phyloP scores from a whole-genome alignment of 2,888 invertebrate species.

The Ichneumoninae sp. region DNA sequence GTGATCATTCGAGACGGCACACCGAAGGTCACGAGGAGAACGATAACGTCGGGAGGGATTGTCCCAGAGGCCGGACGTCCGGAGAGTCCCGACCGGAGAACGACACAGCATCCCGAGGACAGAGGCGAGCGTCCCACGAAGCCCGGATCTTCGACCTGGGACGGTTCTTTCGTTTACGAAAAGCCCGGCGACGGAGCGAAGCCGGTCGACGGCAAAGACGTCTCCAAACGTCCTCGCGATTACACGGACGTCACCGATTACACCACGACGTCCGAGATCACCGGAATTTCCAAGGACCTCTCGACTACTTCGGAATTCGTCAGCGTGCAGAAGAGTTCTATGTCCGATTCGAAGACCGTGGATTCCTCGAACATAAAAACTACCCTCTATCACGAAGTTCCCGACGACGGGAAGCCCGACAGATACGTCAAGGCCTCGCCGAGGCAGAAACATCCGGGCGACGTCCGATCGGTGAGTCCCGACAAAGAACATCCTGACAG shows the following conservation, averaged over 20 bases:
- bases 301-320: slow-evolving; percentile 50
- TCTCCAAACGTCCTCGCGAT: slow-evolving; percentile 54
- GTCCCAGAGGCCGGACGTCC: slow-evolving; percentile 42
- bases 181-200: slow-evolving; percentile 56
- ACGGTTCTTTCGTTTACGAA: slow-evolving; percentile 75
- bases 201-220: slow-evolving; percentile 60
- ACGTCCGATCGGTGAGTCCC: slow-evolving; percentile 35
- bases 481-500: slow-evolving; percentile 65
- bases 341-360: slow-evolving; percentile 46
- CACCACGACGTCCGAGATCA: not conserved
- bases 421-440: slow-evolving; percentile 68
- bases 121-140: slow-evolving; percentile 66
- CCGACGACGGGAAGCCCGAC: slow-evolving; percentile 71
- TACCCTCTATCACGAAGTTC: slow-evolving; percentile 48
- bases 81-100: slow-evolving; percentile 53
- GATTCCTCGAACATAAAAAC: slow-evolving; percentile 63
- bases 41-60: slow-evolving; percentile 20
- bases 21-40: slow-evolving; percentile 65
- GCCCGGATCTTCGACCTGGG: slow-evolving; percentile 73
- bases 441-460: slow-evolving; percentile 48
- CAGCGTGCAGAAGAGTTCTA: slow-evolving; percentile 51
- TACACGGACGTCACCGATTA: slow-evolving; percentile 26
- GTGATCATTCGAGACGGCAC: slow-evolving; percentile 77
- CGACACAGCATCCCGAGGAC: slow-evolving; percentile 58
- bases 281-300: slow-evolving; percentile 41